Conservation (phyloP, 1,140 invertebrate genomes). For the Drosophila suzukii region DNA sequence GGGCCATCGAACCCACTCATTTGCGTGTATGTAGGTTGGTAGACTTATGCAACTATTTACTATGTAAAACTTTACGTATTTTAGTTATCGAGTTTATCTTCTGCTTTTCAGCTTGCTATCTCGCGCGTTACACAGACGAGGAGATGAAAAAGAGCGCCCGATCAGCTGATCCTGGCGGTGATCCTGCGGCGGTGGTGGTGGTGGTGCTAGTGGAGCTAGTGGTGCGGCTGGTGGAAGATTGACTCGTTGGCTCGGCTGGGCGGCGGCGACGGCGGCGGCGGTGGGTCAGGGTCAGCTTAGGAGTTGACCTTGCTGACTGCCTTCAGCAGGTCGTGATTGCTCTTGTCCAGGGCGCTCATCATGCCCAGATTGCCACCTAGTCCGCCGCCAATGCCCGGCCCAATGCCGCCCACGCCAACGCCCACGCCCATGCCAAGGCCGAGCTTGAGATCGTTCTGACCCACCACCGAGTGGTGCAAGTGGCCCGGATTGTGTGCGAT, state of each 20-base stretch:
- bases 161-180: conserved; percentile 42
- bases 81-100: conserved; percentile 81
- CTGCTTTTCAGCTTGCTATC: conserved; percentile 53
- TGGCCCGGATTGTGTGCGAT: conserved; percentile 85
- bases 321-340: conserved; percentile 87
- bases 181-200: conserved; percentile 32
- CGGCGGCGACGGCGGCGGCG: neutral
- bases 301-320: conserved; percentile 87
- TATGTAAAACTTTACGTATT: conserved; percentile 84
- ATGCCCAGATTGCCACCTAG: conserved; percentile 82
- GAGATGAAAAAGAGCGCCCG: conserved; percentile 64
- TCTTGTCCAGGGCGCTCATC: conserved; percentile 86
- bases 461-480: conserved; percentile 83
- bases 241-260: conserved; percentile 22
- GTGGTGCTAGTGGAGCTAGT: conserved; percentile 40
- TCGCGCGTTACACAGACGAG: conserved; percentile 38
- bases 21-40: conserved; percentile 48
- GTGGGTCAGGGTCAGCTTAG: conserved; percentile 76
- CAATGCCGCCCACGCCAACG: conserved; percentile 63
- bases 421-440: conserved; percentile 73
- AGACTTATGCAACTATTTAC: conserved; percentile 81
- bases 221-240: conserved; percentile 39
- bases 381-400: conserved; percentile 74
- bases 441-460: conserved; percentile 84
- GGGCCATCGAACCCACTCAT: conserved; percentile 28